Evolutionary conservation across 2,888 invertebrate species (phyloP), one percentile per base, ranked within the genome.

Genomic region (Aleiodes testaceus): DNA sequence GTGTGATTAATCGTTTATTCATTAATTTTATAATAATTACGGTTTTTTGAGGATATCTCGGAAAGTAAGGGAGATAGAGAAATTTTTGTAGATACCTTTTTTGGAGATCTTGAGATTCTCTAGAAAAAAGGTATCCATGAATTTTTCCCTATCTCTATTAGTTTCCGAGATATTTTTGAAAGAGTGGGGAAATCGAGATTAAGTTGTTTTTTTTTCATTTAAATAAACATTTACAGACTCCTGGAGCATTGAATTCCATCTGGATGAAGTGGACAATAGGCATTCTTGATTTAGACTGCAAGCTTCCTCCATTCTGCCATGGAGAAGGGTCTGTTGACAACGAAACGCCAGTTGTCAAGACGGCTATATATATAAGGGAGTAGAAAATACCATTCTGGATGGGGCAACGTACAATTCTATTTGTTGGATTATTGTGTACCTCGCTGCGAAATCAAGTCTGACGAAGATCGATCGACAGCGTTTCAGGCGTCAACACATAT

Each of bases 381-480:
- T 53, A 53, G 69, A 76, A 71, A 71, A 69, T 42, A 59, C 36
- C 59, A 42, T 68, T 75, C 74, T 72, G 78, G 77, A 79, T 81
- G 78, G 82, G 80, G 82, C 78, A 79, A 80, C 82, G 82, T 83
- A 84, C 86, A 84, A 85, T 87, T 87, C 86, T 87, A 87, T 87
- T 87, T 87, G 87, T 85, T 85, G 85, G 86, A 82, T 86, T 85
- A 86, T 87, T 85, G 86, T 72, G 75, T 86, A 85, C 84, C 82
- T 18, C 63, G 85, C 84, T 85, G 82, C 86, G 85, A 87, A 87
- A 87, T 87, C 87, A 85, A 87, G 86, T 84, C 87, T 87, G 87
- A 87, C 87, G 87, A 87, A 87, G 87, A 87, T 87, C 87, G 87
- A 87, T 87, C 84, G 87, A 79, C 83, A 79, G 81, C 83, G 79